phyloP scores from a whole-genome alignment of 2,888 invertebrate genomes.

The Apodemia arnacis region DNA sequence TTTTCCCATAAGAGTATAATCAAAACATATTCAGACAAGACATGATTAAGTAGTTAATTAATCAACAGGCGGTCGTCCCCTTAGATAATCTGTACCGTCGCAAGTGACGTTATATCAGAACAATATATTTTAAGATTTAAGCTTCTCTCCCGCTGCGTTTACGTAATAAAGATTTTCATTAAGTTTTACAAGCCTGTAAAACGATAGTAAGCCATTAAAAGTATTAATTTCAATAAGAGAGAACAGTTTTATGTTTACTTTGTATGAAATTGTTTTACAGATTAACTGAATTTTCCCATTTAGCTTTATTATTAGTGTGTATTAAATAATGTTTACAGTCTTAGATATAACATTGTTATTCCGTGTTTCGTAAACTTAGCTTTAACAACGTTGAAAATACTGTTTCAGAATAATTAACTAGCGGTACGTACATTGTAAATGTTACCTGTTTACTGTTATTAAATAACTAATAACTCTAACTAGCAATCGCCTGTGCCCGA shows the following conservation, averaged over 20 bases:
- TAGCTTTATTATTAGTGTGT: background rate
- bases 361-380: background rate
- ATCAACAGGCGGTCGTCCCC: conserved; percentile 22
- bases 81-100: conserved; percentile 28
- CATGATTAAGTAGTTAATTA: conserved; percentile 24
- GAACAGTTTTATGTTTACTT: conserved; percentile 25
- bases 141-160: conserved; percentile 50
- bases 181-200: conserved; percentile 38
- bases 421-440: background rate
- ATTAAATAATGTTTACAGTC: background rate
- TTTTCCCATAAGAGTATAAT: background rate
- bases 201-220: conserved; percentile 22
- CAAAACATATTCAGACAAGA: conserved; percentile 21
- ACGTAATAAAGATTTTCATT: conserved; percentile 71
- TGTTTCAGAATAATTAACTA: background rate
- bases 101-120: conserved; percentile 21
- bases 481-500: too few species aligned
- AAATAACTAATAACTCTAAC: too few species aligned
- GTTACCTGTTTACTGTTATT: too few species aligned
- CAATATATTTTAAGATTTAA: conserved; percentile 59
- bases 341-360: background rate
- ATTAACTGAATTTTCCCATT: background rate
- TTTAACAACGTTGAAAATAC: background rate
- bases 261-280: conserved; percentile 2
- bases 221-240: conserved; percentile 21